A percentile compares a stretch with the other conserved stretches of the same genome.
phyloP scores from a whole-genome alignment of 1,140 invertebrate genomes.

The Branchinecta lindahli region DNA sequence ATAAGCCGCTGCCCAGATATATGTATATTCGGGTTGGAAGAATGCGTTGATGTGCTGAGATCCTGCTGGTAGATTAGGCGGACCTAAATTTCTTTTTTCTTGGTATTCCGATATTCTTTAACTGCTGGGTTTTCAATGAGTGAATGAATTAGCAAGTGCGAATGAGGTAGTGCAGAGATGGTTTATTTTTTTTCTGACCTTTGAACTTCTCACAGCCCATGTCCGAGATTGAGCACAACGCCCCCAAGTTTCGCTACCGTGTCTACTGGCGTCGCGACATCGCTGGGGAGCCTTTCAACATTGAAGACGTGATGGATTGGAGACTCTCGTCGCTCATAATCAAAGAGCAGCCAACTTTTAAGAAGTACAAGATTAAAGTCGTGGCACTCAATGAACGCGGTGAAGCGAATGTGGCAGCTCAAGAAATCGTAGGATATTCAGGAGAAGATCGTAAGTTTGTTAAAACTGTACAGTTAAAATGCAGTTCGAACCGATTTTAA shows the following conservation, averaged over 20 bases:
- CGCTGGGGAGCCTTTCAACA: conserved; percentile 51
- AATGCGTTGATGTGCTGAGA: no score
- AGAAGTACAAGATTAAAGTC: conserved; percentile 78
- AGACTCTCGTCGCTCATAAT: conserved; percentile 45
- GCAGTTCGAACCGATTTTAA: not conserved
- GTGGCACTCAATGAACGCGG: conserved; percentile 78
- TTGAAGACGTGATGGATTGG: conserved; percentile 62
- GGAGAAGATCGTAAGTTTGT: conserved; percentile 67
- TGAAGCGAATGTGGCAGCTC: conserved; percentile 61
- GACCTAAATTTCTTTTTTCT: no score
- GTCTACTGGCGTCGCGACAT: conserved; percentile 72
- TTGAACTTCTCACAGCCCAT: conserved; percentile 45
- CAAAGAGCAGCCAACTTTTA: conserved; percentile 75
- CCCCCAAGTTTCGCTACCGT: conserved; percentile 75
- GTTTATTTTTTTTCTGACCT: no score
- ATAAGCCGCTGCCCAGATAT: no score
- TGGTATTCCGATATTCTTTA: no score
- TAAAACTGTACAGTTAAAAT: no score
- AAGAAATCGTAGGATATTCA: conserved; percentile 74
- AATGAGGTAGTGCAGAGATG: no score
- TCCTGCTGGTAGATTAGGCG: no score
- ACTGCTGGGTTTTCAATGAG: no score
- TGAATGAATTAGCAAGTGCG: no score
- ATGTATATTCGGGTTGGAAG: no score
- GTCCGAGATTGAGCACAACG: conserved; percentile 93